Evolutionary conservation across 2,888 invertebrate species (phyloP).

Genomic region (Trachelus tabidus): DNA sequence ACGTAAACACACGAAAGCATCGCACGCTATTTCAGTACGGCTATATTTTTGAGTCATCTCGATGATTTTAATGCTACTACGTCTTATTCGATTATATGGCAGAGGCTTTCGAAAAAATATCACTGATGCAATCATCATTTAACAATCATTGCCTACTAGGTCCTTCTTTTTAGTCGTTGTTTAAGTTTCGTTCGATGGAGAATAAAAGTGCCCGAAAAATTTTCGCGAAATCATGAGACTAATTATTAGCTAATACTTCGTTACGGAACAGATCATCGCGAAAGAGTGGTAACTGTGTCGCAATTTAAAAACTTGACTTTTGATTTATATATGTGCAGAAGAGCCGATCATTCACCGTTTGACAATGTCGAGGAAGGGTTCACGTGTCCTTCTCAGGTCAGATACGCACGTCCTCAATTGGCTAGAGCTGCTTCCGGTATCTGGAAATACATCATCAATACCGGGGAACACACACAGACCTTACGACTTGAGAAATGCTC

Average conservation of each 20-base stretch:
- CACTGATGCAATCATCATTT: neutral
- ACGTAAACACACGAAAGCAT: neutral
- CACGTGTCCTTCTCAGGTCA: slow-evolving; percentile 83
- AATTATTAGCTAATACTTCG: neutral
- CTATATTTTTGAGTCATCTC: neutral
- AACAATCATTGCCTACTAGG: neutral
- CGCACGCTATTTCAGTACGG: neutral
- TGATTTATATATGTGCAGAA: slow-evolving; percentile 63
- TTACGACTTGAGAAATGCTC: slow-evolving; percentile 83
- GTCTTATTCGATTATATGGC: neutral
- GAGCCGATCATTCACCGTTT: slow-evolving; percentile 72
- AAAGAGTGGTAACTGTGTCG: neutral
- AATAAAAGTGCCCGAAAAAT: neutral
- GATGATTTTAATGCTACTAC: neutral
- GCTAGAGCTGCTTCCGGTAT: slow-evolving; percentile 83
- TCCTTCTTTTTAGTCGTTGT: neutral
- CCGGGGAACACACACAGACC: slow-evolving; percentile 86
- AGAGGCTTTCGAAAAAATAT: neutral
- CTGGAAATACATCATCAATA: slow-evolving; percentile 89
- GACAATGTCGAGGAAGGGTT: slow-evolving; percentile 75
- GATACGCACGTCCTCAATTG: slow-evolving; percentile 83
- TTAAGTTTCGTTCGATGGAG: neutral
- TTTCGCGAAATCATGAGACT: neutral
- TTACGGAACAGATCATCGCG: neutral
- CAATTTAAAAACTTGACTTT: neutral